These are phyloP conservation scores for Cryptocephalus primarius DNA, from an alignment of 2,888 invertebrate genomes.

Conservation along the genomic window DNA sequence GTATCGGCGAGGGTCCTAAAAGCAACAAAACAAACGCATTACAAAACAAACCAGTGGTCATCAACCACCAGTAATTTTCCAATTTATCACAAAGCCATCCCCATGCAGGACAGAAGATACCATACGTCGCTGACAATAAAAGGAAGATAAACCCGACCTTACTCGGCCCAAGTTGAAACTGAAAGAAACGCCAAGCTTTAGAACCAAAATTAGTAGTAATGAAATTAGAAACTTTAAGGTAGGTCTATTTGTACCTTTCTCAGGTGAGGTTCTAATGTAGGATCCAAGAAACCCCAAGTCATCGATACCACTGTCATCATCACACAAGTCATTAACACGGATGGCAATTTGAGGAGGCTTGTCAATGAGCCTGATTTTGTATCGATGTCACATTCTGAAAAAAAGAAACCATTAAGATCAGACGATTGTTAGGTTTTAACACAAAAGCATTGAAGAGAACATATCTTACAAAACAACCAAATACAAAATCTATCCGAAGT, in stretches of 20 bases:
- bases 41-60: slow-evolving; percentile 54
- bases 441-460: no score
- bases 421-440: no score
- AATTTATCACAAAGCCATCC: slow-evolving; percentile 58
- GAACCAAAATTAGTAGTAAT: background rate
- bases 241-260: slow-evolving; percentile 35
- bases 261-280: slow-evolving; percentile 64
- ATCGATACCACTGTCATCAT: slow-evolving; percentile 60
- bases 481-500: no score
- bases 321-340: slow-evolving; percentile 55
- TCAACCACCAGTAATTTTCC: slow-evolving; percentile 55
- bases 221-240: background rate
- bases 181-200: slow-evolving; percentile 25
- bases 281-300: slow-evolving; percentile 66
- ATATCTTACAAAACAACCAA: no score
- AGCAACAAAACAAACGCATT: slow-evolving; percentile 50
- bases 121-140: slow-evolving; percentile 58
- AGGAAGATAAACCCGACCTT: slow-evolving; percentile 62
- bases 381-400: slow-evolving; percentile 34
- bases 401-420: slow-evolving; percentile 2
- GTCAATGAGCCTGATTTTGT: slow-evolving; percentile 47
- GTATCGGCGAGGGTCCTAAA: slow-evolving; percentile 54
- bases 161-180: slow-evolving; percentile 52
- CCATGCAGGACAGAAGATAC: slow-evolving; percentile 60
- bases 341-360: slow-evolving; percentile 52